Evolutionary conservation across 2,113 vertebrate species (phyloP), one percentile per base, ranked within the genome.

Genomic region (Catharus minimus): DNA sequence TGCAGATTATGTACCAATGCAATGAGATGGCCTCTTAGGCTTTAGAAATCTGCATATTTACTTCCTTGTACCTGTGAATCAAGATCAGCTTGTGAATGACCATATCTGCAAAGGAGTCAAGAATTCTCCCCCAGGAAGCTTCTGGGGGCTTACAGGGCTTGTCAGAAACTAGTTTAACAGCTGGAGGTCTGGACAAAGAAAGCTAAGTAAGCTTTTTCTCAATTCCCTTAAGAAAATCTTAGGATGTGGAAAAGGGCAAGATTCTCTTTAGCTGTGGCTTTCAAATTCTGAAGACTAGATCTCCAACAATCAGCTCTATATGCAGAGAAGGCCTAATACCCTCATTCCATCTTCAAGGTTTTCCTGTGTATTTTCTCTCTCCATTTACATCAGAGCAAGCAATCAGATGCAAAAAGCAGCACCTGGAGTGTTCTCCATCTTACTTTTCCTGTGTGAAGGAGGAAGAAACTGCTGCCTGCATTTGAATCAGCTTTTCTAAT

Each of bases 401-500:
- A 50, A 8, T 76, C 20, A 47, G 28, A 71, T 74, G 39, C 36
- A 39, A 76, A 87, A n/a, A 77, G 24, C 47, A 83, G 69, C 61
- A 61, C 38, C 32, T 78, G 32, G 14, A 86, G 46, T 65, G 28
- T 81, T 73, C 21, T 86, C 12, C 46, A 53, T 38, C 19, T 65
- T 88, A 16, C 18, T 83, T 90, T 78, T 92, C 62, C 26, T 92
- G 21, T 84, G 41, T 57, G 85, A 90, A 86, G 30, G 36, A 65
- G 57, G 15, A 88, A 56, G 38, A 78, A 94, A 22, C 38, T 26
- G 11, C 18, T 88, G 44, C 7, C 17, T 91, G 69, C 69, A 65
- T 92, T 91, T 94, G 61, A 83, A 83, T 91, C 26, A 43, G 22
- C 32, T 84, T 75, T 93, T 86, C 65, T 67, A 91, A 38, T 64